phyloP scores from a whole-genome alignment of 1,140 invertebrate species.

The Chlorops oryzae region DNA sequence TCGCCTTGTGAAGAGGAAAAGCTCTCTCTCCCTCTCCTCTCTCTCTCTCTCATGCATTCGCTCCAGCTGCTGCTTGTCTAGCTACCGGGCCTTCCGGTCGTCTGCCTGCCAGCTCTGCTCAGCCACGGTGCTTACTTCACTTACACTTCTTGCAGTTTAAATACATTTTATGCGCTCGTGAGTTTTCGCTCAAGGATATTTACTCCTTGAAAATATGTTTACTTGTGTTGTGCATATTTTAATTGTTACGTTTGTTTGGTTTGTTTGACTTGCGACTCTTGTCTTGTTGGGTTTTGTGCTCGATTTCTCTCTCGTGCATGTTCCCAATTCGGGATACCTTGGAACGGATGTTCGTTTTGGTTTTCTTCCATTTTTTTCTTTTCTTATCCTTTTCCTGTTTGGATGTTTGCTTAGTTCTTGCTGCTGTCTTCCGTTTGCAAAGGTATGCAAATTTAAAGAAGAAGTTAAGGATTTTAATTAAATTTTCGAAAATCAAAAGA shows the following conservation, averaged over 20 bases:
- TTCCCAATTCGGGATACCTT: not conserved
- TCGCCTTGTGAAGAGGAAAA: not conserved
- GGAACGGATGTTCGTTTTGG: not conserved
- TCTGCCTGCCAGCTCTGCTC: not conserved
- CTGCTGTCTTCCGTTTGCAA: not conserved
- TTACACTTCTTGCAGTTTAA: slow-evolving; percentile 29
- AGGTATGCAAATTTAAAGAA: slow-evolving; percentile 8
- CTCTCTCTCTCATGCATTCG: not conserved
- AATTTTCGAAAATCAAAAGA: slow-evolving; percentile 9
- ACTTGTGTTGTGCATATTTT: slow-evolving; percentile 48
- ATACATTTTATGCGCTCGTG: slow-evolving; percentile 46
- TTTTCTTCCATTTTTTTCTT: not conserved
- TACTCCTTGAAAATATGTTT: slow-evolving; percentile 47
- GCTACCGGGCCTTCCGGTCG: not conserved
- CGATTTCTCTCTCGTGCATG: not conserved
- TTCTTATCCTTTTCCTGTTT: not conserved
- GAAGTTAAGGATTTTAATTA: slow-evolving; percentile 12
- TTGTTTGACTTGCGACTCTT: slow-evolving; percentile 14
- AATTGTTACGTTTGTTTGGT: slow-evolving; percentile 39
- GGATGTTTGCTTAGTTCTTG: not conserved
- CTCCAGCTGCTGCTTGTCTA: not conserved
- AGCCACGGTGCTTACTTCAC: not conserved
- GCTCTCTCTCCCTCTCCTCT: not conserved
- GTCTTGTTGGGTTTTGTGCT: not conserved
- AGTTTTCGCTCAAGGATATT: slow-evolving; percentile 44